These are phyloP conservation scores for Drosophila truncata DNA, from an alignment of 1,140 invertebrate genomes.

Conservation along the genomic window DNA sequence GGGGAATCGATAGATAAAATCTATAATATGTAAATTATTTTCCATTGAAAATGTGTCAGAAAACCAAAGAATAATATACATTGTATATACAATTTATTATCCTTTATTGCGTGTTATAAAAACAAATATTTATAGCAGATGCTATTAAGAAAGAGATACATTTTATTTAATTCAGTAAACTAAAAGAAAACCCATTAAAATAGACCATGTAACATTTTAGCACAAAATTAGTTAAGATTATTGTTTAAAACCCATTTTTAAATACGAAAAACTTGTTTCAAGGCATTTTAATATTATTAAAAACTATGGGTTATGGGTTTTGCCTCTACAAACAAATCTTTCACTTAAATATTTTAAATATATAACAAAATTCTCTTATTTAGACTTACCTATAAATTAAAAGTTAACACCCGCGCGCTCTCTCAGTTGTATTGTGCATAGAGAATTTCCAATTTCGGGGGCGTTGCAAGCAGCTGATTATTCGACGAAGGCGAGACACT, in stretches of 20 bases:
- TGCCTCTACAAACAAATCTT: not conserved
- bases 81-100: not conserved
- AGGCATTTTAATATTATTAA: not conserved
- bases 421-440: not conserved
- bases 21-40: not conserved
- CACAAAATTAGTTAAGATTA: not conserved
- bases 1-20: not conserved
- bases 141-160: not conserved
- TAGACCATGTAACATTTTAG: not conserved
- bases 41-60: not conserved
- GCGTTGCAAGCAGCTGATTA: slow-evolving; percentile 51
- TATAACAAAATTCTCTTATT: not conserved
- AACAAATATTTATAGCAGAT: no score
- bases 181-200: not conserved
- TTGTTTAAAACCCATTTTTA: not conserved
- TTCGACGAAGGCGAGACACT: slow-evolving; percentile 22
- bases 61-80: not conserved
- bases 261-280: not conserved
- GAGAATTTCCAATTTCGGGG: slow-evolving; percentile 19
- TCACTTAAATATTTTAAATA: not conserved
- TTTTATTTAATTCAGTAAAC: not conserved
- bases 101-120: not conserved
- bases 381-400: slow-evolving; percentile 24
- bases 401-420: slow-evolving; percentile 5
- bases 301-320: not conserved